Evolutionary conservation across 1,140 invertebrate genomes (phyloP).

Genomic region (Dendrolimus punctatus): DNA sequence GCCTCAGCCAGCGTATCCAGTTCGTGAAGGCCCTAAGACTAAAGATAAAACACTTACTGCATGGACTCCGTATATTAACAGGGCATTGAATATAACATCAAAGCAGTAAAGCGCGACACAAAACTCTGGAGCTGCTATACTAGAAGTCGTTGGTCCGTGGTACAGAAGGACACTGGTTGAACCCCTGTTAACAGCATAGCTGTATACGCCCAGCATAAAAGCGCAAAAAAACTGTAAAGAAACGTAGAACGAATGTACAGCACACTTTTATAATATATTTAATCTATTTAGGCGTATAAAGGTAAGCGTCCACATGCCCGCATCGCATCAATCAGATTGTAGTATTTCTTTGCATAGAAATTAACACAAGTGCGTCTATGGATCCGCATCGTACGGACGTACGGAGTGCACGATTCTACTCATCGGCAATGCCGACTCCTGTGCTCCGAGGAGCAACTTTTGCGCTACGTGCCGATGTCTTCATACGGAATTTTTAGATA

Average conservation of each 20-base stretch:
- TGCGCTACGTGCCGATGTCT: no score
- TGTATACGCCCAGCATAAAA: slow-evolving; percentile 45
- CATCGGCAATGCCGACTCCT: no score
- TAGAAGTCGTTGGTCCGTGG: slow-evolving; percentile 24
- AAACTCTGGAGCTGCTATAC: slow-evolving; percentile 18
- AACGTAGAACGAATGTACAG: slow-evolving; percentile 1
- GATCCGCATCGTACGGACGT: no score
- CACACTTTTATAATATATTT: background rate
- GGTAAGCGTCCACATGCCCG: no score
- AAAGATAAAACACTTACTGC: slow-evolving; percentile 23
- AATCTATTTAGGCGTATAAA: no score
- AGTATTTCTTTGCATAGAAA: no score
- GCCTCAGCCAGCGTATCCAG: no score
- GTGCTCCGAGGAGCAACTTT: no score
- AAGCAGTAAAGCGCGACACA: slow-evolving; percentile 38
- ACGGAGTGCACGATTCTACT: no score
- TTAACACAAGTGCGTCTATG: no score
- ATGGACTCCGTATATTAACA: slow-evolving; percentile 43
- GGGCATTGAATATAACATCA: slow-evolving; percentile 32
- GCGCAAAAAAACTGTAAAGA: slow-evolving; percentile 38
- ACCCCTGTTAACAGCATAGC: slow-evolving; percentile 25
- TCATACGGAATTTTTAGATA: no score
- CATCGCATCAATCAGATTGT: no score
- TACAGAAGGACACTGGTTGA: slow-evolving; percentile 20
- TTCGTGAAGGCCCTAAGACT: background rate